Conservation (phyloP, 2,113 vertebrate genomes). For the Stigmatopora nigra region DNA sequence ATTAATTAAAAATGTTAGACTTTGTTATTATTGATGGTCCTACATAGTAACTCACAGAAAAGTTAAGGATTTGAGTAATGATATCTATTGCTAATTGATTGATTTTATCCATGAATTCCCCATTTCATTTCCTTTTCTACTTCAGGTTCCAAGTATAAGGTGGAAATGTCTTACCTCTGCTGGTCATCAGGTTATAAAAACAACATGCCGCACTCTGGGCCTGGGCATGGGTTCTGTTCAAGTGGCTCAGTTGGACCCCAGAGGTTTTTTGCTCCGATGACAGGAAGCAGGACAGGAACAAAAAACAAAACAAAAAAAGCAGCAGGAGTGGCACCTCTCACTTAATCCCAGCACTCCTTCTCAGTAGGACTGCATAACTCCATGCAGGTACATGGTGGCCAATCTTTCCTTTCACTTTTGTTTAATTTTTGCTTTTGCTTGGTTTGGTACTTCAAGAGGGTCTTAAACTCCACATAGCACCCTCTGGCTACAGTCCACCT, state of each 20-base stretch:
- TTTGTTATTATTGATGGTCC: background rate
- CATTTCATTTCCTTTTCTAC: background rate
- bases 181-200: conserved; percentile 66
- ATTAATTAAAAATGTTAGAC: background rate
- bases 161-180: conserved; percentile 49
- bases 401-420: conserved; percentile 13
- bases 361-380: conserved; percentile 35
- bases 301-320: no score
- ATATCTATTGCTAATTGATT: background rate
- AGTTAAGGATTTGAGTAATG: background rate
- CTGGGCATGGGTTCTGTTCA: conserved; percentile 51
- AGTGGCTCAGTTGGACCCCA: conserved; percentile 16
- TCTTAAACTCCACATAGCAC: conserved; percentile 29
- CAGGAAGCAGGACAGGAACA: conserved; percentile 36
- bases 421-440: background rate
- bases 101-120: background rate
- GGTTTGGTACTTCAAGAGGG: conserved; percentile 6
- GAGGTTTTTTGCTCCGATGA: conserved; percentile 35
- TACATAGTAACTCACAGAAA: background rate
- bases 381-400: conserved; percentile 17
- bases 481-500: conserved; percentile 25
- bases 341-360: conserved; percentile 46
- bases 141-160: background rate
- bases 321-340: conserved; percentile 24
- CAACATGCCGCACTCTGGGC: conserved; percentile 50